Percentiles rank a stretch among this genome's conserved stretches.
These are phyloP conservation scores for Drosophila neocordata DNA, from an alignment of 1,140 invertebrate species.

Conservation along the genomic window DNA sequence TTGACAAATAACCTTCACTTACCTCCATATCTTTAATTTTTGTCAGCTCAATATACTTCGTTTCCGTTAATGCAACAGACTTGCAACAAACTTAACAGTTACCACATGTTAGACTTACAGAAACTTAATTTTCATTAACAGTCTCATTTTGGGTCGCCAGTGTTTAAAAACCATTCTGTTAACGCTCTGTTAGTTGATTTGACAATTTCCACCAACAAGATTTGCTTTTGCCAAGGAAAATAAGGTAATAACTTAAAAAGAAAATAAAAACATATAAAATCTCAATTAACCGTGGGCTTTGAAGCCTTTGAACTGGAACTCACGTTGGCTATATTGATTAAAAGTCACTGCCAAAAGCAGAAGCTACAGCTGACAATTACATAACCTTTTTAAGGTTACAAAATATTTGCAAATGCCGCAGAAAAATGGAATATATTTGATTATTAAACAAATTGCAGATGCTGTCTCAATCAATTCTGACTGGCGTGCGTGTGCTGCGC, in stretches of 20 bases:
- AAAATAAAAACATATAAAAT: not conserved
- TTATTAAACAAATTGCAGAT: slow-evolving; percentile 69
- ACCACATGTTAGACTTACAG: no score
- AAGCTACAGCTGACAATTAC: slow-evolving; percentile 48
- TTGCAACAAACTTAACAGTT: no score
- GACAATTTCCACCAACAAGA: slow-evolving; percentile 45
- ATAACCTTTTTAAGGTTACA: slow-evolving; percentile 82
- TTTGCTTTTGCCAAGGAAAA: slow-evolving; percentile 50
- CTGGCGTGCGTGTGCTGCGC: slow-evolving; percentile 67
- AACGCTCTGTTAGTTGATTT: slow-evolving; percentile 4
- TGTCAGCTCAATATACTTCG: not conserved
- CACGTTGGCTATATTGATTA: no score
- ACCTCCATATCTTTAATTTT: not conserved
- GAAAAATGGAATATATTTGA: slow-evolving; percentile 1
- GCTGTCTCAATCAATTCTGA: slow-evolving; percentile 76
- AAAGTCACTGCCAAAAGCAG: not conserved
- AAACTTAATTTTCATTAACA: not conserved
- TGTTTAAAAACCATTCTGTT: no score
- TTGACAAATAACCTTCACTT: not conserved
- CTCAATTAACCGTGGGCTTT: not conserved
- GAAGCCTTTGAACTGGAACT: no score
- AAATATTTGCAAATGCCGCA: slow-evolving; percentile 14
- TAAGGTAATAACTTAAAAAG: slow-evolving; percentile 45
- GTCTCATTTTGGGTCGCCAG: not conserved
- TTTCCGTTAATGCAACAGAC: no score